Conservation (phyloP, 2,888 invertebrate species). For the Alentia gelatinosa region DNA sequence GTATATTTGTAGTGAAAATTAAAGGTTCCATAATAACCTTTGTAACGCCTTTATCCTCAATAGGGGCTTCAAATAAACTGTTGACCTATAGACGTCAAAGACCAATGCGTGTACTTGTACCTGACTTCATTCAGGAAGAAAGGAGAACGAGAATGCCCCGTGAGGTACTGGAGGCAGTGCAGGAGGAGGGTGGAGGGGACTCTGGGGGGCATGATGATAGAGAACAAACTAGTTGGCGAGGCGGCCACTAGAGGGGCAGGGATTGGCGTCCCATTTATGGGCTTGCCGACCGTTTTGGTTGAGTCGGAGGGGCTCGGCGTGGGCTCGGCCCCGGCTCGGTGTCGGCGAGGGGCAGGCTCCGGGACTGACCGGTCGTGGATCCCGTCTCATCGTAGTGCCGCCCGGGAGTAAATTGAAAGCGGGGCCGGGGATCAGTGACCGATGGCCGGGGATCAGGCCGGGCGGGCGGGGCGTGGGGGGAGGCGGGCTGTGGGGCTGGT, state of each 20-base stretch:
- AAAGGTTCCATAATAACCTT: no score
- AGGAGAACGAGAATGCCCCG: no score
- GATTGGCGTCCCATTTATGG: conserved; percentile 4
- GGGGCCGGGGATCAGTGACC: conserved; percentile 16
- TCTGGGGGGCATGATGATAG: conserved; percentile 1
- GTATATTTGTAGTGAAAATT: no score
- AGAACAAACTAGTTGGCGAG: conserved; percentile 7
- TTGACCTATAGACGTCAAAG: no score
- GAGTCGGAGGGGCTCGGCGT: neutral
- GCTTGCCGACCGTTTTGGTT: conserved; percentile 30
- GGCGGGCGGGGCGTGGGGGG: neutral
- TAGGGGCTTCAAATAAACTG: no score
- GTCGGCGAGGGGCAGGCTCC: no score
- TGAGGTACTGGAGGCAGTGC: neutral
- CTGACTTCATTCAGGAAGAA: no score
- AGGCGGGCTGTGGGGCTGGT: neutral
- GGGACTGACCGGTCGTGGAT: neutral
- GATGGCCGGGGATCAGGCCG: neutral
- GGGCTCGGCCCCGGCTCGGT: neutral
- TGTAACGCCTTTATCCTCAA: no score
- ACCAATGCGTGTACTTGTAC: no score
- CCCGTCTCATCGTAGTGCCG: neutral
- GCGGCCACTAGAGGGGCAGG: neutral
- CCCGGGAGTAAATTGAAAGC: conserved; percentile 33
- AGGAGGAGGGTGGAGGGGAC: neutral